Conservation (phyloP, 2,888 invertebrate genomes). For the Temnothorax unifasciatus region DNA sequence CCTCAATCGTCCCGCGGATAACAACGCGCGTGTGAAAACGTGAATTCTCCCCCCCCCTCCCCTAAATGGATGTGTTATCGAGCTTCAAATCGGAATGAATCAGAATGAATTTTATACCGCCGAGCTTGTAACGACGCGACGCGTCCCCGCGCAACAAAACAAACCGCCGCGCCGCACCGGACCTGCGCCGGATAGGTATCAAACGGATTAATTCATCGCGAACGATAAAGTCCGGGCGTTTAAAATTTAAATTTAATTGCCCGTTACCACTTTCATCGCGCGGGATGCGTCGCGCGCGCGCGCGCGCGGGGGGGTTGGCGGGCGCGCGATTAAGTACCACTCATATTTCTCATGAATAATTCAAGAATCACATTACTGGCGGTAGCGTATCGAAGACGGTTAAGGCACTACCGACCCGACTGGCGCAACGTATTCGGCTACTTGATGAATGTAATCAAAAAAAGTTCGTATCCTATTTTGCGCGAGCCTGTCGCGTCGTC, state of each 20-base stretch:
- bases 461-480: constrained; percentile 11
- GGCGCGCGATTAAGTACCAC: constrained; percentile 71
- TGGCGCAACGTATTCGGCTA: neutral
- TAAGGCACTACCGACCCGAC: constrained; percentile 27
- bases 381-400: constrained; percentile 56
- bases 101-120: constrained; percentile 21
- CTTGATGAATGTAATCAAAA: constrained; percentile 23
- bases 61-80: constrained; percentile 15
- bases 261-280: constrained; percentile 53
- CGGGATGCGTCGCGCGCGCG: constrained; percentile 52
- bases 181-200: constrained; percentile 35
- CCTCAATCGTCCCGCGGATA: neutral
- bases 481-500: neutral
- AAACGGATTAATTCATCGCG: constrained; percentile 54
- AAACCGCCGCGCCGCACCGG: neutral
- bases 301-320: constrained; percentile 20
- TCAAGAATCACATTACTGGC: constrained; percentile 61
- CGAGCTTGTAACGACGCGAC: constrained; percentile 24
- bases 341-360: constrained; percentile 72
- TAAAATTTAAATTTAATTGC: constrained; percentile 73
- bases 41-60: neutral
- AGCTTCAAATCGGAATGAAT: constrained; percentile 3
- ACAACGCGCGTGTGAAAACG: constrained; percentile 23
- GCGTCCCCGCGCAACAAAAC: constrained; percentile 38
- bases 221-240: constrained; percentile 40